These are phyloP conservation scores for Agrotis puta DNA, from an alignment of 2,888 invertebrate species.

Conservation along the genomic window DNA sequence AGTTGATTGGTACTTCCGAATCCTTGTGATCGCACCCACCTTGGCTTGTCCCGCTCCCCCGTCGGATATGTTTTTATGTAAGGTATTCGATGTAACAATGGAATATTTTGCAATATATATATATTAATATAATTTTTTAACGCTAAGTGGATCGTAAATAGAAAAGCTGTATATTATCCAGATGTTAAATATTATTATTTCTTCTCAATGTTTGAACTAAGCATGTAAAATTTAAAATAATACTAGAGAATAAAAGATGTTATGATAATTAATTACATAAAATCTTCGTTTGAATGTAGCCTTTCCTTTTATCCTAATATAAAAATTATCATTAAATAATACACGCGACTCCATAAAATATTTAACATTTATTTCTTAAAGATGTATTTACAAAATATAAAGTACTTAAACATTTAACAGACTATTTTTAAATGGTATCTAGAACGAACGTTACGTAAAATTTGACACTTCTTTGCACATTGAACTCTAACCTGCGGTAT, in stretches of 20 bases:
- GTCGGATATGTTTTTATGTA: slow-evolving; percentile 71
- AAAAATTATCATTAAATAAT: slow-evolving; percentile 35
- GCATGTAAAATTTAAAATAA: slow-evolving; percentile 91
- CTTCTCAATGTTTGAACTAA: slow-evolving; percentile 90
- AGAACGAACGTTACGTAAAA: slow-evolving; percentile 66
- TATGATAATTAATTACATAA: slow-evolving; percentile 91
- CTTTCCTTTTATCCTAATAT: slow-evolving; percentile 72
- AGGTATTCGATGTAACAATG: slow-evolving; percentile 86
- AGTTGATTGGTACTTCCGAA: slow-evolving; percentile 69
- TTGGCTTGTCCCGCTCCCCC: slow-evolving; percentile 70
- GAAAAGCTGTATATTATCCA: slow-evolving; percentile 88
- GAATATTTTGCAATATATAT: slow-evolving; percentile 90
- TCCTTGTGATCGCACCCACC: slow-evolving; percentile 77
- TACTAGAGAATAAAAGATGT: slow-evolving; percentile 91
- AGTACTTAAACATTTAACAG: slow-evolving; percentile 62
- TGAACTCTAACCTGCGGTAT: slow-evolving; percentile 53
- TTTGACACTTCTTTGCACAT: slow-evolving; percentile 67
- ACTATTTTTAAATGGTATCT: slow-evolving; percentile 61
- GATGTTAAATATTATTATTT: slow-evolving; percentile 91
- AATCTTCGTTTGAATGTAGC: slow-evolving; percentile 85
- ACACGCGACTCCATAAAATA: slow-evolving; percentile 64
- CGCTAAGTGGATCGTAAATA: slow-evolving; percentile 88
- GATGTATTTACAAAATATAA: slow-evolving; percentile 76
- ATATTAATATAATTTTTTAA: slow-evolving; percentile 83
- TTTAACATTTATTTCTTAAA: slow-evolving; percentile 77